phyloP scores from a whole-genome alignment of 2,113 vertebrate genomes.

The Ploceus nigricollis region DNA sequence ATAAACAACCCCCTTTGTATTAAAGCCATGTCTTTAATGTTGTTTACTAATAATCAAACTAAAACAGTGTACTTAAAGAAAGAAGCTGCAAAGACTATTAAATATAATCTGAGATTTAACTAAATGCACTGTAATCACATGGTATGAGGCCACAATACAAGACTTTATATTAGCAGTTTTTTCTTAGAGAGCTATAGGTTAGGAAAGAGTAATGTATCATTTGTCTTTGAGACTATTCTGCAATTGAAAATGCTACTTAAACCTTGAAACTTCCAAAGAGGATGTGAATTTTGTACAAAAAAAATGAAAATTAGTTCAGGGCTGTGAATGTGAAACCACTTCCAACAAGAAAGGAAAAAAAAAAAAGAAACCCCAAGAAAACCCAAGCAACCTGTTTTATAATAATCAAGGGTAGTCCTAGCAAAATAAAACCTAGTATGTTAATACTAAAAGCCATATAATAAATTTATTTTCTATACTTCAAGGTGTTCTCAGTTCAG shows the following conservation, averaged over 20 bases:
- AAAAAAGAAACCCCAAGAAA: rapidly evolving
- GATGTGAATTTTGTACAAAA: background rate
- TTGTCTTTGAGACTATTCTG: background rate
- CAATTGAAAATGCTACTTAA: background rate
- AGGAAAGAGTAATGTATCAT: background rate
- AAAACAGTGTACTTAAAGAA: background rate
- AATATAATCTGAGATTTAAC: background rate
- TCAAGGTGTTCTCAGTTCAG: background rate
- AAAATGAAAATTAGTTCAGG: background rate
- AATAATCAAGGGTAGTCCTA: background rate
- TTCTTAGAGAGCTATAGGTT: background rate
- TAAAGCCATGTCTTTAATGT: background rate
- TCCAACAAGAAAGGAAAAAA: background rate
- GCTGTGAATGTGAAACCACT: background rate
- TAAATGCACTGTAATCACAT: background rate
- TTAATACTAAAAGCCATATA: background rate
- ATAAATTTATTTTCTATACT: background rate
- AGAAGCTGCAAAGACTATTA: background rate
- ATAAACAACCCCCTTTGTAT: background rate
- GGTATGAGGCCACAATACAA: background rate
- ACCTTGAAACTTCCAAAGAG: background rate
- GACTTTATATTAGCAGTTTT: background rate
- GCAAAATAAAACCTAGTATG: background rate
- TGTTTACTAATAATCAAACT: background rate
- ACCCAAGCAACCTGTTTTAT: background rate